Percentiles rank a stretch among this genome's conserved stretches.
Conservation (phyloP, 2,797 vertebrate genomes). For the Mycteria americana region DNA sequence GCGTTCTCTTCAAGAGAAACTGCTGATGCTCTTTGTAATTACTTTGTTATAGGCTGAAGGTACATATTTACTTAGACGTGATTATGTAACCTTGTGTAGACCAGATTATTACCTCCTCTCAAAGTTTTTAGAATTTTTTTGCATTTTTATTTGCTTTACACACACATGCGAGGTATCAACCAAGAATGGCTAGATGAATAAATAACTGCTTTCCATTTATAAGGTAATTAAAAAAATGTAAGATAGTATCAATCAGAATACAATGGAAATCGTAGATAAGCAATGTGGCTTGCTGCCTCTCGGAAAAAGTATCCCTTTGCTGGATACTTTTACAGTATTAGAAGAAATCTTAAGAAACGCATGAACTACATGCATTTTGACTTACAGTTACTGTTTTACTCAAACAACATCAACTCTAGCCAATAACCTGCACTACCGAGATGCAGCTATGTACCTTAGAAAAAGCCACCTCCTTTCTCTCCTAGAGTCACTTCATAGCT, state of each 20-base stretch:
- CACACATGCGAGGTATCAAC: background rate
- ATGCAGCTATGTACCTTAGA: fast-evolving
- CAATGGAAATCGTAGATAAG: background rate
- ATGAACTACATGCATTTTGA: fast-evolving
- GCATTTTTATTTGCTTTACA: background rate
- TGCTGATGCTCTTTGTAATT: background rate
- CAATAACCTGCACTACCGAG: fast-evolving
- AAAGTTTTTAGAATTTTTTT: background rate
- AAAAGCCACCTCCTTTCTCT: background rate
- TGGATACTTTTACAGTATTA: background rate
- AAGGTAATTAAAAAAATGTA: background rate
- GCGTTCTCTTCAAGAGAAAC: background rate
- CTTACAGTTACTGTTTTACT: background rate
- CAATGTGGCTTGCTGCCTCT: background rate
- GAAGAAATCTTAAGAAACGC: background rate
- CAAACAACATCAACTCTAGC: background rate
- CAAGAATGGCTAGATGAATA: background rate
- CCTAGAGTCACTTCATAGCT: background rate
- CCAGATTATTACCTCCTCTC: background rate
- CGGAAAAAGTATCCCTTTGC: background rate
- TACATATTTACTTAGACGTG: background rate
- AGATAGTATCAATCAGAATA: background rate
- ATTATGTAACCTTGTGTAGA: background rate
- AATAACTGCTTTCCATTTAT: background rate
- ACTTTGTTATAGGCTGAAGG: background rate